A percentile compares a stretch with the other conserved stretches of the same genome.
Conservation (phyloP, 1,140 invertebrate genomes). For the Harlomillsia oculata region DNA sequence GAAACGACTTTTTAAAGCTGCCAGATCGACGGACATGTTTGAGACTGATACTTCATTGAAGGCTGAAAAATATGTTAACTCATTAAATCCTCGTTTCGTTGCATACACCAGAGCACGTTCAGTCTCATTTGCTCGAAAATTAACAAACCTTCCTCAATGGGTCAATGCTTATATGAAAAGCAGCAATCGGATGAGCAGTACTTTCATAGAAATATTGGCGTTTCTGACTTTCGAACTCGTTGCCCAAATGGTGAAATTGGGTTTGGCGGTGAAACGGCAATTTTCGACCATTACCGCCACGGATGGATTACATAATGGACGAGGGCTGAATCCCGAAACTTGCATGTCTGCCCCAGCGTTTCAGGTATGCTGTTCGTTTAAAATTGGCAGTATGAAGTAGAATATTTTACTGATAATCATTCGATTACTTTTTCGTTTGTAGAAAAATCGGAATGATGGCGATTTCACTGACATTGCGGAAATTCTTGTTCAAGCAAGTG, state of each 20-base stretch:
- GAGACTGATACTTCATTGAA: constrained; percentile 9
- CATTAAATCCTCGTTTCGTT: constrained; percentile 8
- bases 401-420: background rate
- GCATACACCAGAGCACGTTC: constrained; percentile 22
- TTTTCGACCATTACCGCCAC: background rate
- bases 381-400: background rate
- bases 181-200: background rate
- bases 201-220: constrained; percentile 25
- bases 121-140: constrained; percentile 30
- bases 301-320: constrained; percentile 6
- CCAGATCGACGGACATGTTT: background rate
- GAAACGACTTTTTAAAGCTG: constrained; percentile 8
- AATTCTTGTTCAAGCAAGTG: constrained; percentile 32
- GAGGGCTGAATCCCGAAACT: constrained; percentile 28
- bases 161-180: constrained; percentile 4
- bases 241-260: constrained; percentile 25
- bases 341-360: constrained; percentile 29
- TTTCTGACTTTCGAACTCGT: constrained; percentile 28
- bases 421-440: background rate
- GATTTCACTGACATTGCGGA: constrained; percentile 25
- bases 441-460: constrained; percentile 29
- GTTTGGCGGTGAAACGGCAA: constrained; percentile 14
- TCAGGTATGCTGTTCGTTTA: constrained; percentile 11
- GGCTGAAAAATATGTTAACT: constrained; percentile 16
- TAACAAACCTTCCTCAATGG: constrained; percentile 19